Conservation (phyloP, 2,888 invertebrate genomes). For the Callimorpha dominula region DNA sequence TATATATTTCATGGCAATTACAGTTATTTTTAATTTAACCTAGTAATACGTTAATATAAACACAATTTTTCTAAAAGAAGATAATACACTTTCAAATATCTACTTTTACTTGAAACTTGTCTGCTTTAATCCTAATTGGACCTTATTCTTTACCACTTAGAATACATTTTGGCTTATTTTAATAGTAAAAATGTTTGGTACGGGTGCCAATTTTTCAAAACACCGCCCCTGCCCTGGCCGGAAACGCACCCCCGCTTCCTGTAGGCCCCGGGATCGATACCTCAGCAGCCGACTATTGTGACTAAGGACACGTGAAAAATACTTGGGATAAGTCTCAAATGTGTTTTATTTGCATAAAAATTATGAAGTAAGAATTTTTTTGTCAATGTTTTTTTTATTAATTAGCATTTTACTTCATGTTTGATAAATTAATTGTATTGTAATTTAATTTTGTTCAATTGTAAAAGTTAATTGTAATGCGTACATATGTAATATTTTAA, state of each 20-base stretch:
- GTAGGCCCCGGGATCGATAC: conserved; percentile 83
- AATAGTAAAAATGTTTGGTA: conserved; percentile 60
- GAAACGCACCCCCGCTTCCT: conserved; percentile 80
- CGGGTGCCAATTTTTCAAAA: conserved; percentile 86
- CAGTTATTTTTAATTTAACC: conserved; percentile 28
- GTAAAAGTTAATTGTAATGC: conserved; percentile 14
- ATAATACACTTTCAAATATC: conserved; percentile 61
- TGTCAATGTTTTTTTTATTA: background rate
- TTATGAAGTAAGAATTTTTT: background rate
- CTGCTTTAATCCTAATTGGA: conserved; percentile 23
- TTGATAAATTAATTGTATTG: background rate
- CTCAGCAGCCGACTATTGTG: conserved; percentile 71
- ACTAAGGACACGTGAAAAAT: conserved; percentile 66
- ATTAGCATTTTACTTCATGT: background rate
- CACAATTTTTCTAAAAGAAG: conserved; percentile 55
- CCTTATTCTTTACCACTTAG: conserved; percentile 54
- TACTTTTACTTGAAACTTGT: conserved; percentile 46
- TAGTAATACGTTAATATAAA: background rate
- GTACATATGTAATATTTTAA: too few species aligned
- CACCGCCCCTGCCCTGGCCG: conserved; percentile 73
- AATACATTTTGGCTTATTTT: conserved; percentile 59
- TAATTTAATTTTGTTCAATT: background rate
- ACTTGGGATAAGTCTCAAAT: conserved; percentile 49
- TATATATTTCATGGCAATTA: background rate
- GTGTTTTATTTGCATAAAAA: conserved; percentile 1